A percentile compares a stretch with the other conserved stretches of the same genome.
phyloP scores from a whole-genome alignment of 1,140 invertebrate species.

The Pachypsylla venusta region DNA sequence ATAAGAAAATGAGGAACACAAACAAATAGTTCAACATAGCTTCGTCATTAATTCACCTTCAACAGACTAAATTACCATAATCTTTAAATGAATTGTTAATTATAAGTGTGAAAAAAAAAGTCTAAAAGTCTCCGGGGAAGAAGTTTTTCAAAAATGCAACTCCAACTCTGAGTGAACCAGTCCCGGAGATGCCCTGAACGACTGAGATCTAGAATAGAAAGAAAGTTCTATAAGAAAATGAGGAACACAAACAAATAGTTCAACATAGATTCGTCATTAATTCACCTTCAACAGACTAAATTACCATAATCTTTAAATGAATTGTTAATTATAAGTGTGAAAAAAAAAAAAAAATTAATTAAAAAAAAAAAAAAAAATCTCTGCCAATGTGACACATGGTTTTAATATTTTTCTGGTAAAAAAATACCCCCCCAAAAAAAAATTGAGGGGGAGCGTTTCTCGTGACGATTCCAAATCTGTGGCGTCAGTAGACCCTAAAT shows the following conservation, averaged over 20 bases:
- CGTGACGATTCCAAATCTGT: too few relatives aligned
- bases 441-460: too few relatives aligned
- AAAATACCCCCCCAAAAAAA: too few relatives aligned
- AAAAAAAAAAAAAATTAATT: too few relatives aligned
- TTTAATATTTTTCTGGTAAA: too few relatives aligned
- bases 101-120: too few relatives aligned
- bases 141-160: conserved; percentile 78
- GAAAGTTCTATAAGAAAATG: conserved; percentile 15
- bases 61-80: neutral
- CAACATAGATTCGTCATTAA: neutral
- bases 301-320: neutral
- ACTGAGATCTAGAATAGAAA: conserved; percentile 47
- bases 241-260: conserved; percentile 6
- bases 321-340: too few relatives aligned
- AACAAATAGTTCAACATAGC: neutral
- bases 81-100: conserved; percentile 6
- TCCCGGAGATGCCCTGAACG: conserved; percentile 87
- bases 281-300: too few relatives aligned
- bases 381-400: too few relatives aligned
- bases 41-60: neutral
- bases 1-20: conserved; percentile 15
- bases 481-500: too few relatives aligned
- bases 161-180: conserved; percentile 87
- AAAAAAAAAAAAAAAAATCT: too few relatives aligned
- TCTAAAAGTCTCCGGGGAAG: conserved; percentile 58